Evolutionary conservation across 1,140 invertebrate species (phyloP).

Genomic region (Papilio aristodemus): DNA sequence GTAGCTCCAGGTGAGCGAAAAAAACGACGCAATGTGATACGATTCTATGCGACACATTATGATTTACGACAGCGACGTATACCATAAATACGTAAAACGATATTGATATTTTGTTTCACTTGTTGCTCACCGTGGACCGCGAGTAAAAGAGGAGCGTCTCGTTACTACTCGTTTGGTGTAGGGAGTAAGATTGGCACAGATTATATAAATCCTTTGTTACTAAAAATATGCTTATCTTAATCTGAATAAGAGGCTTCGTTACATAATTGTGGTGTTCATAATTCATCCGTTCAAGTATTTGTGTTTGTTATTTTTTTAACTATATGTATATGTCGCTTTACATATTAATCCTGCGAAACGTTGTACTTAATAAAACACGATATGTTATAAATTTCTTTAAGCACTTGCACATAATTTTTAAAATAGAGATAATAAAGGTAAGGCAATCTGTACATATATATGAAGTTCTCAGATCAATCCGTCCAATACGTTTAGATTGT

Average conservation of each 20-base stretch:
- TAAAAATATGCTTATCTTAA: not conserved
- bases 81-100: too few relatives aligned
- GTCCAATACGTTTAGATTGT: conserved; percentile 54
- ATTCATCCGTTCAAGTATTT: not conserved
- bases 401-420: not conserved
- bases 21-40: too few relatives aligned
- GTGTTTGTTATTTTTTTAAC: not conserved
- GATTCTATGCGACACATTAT: too few relatives aligned
- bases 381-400: not conserved
- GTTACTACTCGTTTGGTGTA: not conserved
- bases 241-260: not conserved
- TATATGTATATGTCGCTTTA: not conserved
- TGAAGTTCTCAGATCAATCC: conserved; percentile 55
- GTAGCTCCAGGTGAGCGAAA: too few relatives aligned
- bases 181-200: not conserved
- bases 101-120: too few relatives aligned
- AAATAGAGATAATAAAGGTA: not conserved
- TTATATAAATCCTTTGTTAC: not conserved
- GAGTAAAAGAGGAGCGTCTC: too few relatives aligned
- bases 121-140: too few relatives aligned
- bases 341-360: conserved; percentile 35
- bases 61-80: too few relatives aligned
- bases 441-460: conserved; percentile 45
- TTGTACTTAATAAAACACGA: conserved; percentile 40
- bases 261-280: too few relatives aligned